phyloP scores from a whole-genome alignment of 2,797 vertebrate species.

The Rallus crepitans region DNA sequence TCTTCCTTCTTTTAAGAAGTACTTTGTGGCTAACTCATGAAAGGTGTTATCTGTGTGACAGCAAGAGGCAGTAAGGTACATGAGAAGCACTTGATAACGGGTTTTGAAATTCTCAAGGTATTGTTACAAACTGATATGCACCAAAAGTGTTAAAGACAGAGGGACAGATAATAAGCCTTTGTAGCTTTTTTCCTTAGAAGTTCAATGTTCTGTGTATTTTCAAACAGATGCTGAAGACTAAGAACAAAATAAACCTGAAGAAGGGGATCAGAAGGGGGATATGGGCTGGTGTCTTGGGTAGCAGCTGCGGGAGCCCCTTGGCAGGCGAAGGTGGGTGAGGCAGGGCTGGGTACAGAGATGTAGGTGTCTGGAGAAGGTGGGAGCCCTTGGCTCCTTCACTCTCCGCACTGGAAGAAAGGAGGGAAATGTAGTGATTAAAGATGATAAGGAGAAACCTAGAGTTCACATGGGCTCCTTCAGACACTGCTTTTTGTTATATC shows the following conservation, averaged over 20 bases:
- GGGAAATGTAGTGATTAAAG: neutral
- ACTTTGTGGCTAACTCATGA: neutral
- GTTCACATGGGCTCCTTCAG: neutral
- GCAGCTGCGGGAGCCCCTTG: neutral
- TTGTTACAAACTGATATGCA: neutral
- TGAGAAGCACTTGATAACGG: neutral
- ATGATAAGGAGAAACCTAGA: neutral
- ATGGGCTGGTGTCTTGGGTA: fast-evolving
- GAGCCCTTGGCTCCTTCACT: neutral
- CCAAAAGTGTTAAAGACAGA: neutral
- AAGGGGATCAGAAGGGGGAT: neutral
- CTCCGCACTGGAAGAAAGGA: neutral
- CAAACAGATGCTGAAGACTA: neutral
- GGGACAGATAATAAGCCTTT: neutral
- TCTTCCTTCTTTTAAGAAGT: neutral
- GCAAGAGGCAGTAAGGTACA: neutral
- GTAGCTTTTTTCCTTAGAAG: neutral
- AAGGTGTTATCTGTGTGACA: neutral
- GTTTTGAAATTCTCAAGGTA: neutral
- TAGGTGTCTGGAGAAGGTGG: neutral
- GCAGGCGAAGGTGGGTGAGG: neutral
- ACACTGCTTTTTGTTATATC: neutral
- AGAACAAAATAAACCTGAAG: neutral
- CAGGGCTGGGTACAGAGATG: neutral
- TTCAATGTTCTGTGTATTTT: neutral